Conservation (phyloP, 2,797 vertebrate genomes). For the Chaunax sp. region DNA sequence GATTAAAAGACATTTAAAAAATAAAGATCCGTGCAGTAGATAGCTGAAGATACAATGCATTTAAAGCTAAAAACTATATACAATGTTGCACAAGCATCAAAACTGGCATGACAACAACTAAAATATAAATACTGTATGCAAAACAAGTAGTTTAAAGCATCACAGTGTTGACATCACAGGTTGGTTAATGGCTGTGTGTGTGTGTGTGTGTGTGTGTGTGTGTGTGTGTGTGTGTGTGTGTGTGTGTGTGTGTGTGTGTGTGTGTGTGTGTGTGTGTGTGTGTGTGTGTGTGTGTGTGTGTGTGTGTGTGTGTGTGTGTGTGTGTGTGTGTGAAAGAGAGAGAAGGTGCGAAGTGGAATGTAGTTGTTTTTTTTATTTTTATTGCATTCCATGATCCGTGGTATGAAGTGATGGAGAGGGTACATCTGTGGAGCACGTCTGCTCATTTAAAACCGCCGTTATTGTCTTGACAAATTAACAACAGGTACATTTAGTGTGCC, state of each 20-base stretch:
- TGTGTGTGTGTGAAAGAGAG: background rate
- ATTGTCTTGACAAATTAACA: background rate
- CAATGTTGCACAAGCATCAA: constrained; percentile 32
- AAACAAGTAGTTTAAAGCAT: constrained; percentile 55
- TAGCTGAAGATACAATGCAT: background rate
- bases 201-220: background rate
- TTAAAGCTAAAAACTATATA: constrained; percentile 27
- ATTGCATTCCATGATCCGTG: too few relatives aligned
- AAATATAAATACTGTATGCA: background rate
- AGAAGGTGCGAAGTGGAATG: constrained; percentile 6
- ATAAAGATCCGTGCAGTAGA: too few relatives aligned
- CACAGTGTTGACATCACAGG: constrained; percentile 37
- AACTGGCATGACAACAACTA: constrained; percentile 20
- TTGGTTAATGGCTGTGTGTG: constrained; percentile 1
- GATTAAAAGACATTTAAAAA: too few relatives aligned
- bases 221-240: too few relatives aligned
- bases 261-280: too few relatives aligned
- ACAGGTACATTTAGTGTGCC: background rate
- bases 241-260: too few relatives aligned
- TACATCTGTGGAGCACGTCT: background rate
- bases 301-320: background rate
- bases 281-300: too few relatives aligned
- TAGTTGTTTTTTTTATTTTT: constrained; percentile 42
- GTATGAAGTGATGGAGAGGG: background rate
- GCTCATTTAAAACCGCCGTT: background rate